These are phyloP conservation scores for Ethmia dodecea DNA, from an alignment of 2,888 invertebrate genomes.

Conservation along the genomic window DNA sequence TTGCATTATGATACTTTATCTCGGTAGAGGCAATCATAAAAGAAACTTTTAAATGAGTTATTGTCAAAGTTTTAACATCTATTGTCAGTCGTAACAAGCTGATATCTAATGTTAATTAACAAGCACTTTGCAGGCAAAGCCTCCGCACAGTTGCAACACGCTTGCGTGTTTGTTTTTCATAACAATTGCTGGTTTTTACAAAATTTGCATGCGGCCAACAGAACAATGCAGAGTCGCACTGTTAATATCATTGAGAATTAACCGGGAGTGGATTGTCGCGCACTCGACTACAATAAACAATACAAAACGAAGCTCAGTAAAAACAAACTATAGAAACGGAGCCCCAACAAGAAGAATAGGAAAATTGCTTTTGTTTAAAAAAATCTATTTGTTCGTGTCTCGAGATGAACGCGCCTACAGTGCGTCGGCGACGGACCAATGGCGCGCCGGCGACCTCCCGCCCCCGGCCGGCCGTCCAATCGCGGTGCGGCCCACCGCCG, in stretches of 20 bases:
- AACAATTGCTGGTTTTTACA: constrained; percentile 67
- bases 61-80: constrained; percentile 20
- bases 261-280: constrained; percentile 72
- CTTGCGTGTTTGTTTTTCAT: constrained; percentile 49
- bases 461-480: constrained; percentile 64
- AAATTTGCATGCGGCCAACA: constrained; percentile 54
- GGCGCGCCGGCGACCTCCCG: constrained; percentile 51
- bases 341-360: constrained; percentile 75
- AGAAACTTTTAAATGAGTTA: constrained; percentile 21
- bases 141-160: constrained; percentile 39
- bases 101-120: constrained; percentile 58
- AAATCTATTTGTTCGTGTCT: constrained; percentile 73
- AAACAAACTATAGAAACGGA: constrained; percentile 71
- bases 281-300: constrained; percentile 70
- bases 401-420: constrained; percentile 68
- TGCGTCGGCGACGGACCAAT: constrained; percentile 61
- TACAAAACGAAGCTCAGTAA: constrained; percentile 68
- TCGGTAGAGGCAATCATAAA: constrained; percentile 8
- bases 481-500: constrained; percentile 42
- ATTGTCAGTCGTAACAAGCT: constrained; percentile 18
- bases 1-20: constrained; percentile 1
- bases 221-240: constrained; percentile 59
- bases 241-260: constrained; percentile 70
- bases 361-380: constrained; percentile 77
- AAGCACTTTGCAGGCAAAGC: constrained; percentile 26